These are phyloP conservation scores for Poecilia wingei DNA, from an alignment of 2,797 vertebrate genomes.

Conservation along the genomic window DNA sequence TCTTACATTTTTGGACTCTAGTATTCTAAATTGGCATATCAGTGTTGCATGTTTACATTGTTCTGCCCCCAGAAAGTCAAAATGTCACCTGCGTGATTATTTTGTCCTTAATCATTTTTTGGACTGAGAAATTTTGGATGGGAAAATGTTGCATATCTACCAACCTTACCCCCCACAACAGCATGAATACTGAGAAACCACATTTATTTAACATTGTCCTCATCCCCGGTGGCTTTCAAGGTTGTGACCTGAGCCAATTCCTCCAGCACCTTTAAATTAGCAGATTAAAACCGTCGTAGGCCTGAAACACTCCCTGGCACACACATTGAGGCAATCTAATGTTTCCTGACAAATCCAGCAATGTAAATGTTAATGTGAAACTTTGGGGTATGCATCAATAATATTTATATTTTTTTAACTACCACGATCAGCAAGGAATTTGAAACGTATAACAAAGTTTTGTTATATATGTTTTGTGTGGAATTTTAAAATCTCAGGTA, in stretches of 20 bases:
- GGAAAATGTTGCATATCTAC: too few species aligned
- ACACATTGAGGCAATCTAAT: not conserved
- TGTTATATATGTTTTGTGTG: not conserved
- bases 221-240: not conserved
- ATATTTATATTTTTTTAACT: not conserved
- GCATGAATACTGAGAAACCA: not conserved
- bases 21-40: too few species aligned
- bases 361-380: not conserved
- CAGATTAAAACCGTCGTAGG: not conserved
- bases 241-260: not conserved
- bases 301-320: not conserved
- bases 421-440: not conserved
- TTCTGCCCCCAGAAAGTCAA: too few species aligned
- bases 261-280: not conserved
- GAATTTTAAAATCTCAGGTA: conserved; percentile 5
- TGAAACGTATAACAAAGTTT: not conserved
- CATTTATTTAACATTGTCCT: not conserved
- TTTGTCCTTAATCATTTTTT: too few species aligned
- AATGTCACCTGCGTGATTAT: too few species aligned
- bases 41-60: too few species aligned
- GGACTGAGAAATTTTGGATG: too few species aligned
- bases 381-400: not conserved
- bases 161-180: not conserved
- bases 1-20: too few species aligned
- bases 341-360: not conserved